Base-by-base conservation (phyloP, 2,888 invertebrate genomes). In the Eudemis profundana region DNA sequence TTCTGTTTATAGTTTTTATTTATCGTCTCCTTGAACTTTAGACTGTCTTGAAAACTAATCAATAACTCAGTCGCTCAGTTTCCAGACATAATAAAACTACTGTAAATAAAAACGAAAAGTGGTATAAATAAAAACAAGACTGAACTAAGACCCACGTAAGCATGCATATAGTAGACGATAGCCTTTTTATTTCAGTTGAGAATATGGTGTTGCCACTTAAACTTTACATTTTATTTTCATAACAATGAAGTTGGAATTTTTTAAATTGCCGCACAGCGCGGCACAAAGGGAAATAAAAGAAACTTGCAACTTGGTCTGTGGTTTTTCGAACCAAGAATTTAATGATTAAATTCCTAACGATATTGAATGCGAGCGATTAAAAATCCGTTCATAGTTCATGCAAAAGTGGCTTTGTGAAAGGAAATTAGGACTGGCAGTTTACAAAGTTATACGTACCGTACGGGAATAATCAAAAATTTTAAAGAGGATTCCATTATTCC, bases 221-320 rank as follows among this genome's bases (percentile, higher is more conserved):
- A 70, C 66, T 73, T 74, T 69, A 61, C 49, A 51, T 68, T 74
- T 73, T 69, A 67, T 74, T 74, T 68, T 66, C 69, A 67, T 70
- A 71, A 66, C 66, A 67, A 61, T 66, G 51, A 66, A 54, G 50
- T 49, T 54, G 61, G 56, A 46, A 67, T 61, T 67, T 70, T 68
- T 70, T 63, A 69, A 69, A 69, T 67, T 66, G 65, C 56, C 44
- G 66, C 56, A 61, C 61, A 44, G 33, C 47, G 61, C 27, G 7
- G 17, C 56, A 29, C 44, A 50, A 61, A 68, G 68, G 23, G 42
- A 56, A 63, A 57, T 63, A 63, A 63, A 50, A 51, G 64, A 64
- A 51, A 50, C 57, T 46, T 44, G 64, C 57, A 64, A 64, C 57
- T 59, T 64, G 50, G 67, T 69, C 61, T 46, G 68, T 62, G 33